Evolutionary conservation across 2,113 vertebrate genomes (phyloP), one percentile per base, ranked within the genome.

Genomic region (Albula goreensis): DNA sequence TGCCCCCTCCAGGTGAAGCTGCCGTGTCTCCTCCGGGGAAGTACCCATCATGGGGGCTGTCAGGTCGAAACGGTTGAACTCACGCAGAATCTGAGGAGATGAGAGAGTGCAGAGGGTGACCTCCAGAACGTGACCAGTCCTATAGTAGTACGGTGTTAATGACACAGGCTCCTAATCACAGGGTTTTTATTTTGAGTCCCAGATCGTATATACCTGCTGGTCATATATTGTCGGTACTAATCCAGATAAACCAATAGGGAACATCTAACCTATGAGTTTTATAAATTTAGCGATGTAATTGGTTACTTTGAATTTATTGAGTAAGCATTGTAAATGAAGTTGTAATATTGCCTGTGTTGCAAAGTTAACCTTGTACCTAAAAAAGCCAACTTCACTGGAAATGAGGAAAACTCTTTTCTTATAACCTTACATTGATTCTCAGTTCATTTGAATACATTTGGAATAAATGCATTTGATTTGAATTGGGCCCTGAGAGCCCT

Each of bases 1-100:
- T 78, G 95, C 94, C 82, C 98, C 98, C 93, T 99, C 98, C 0
- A 98, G 93, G 80, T 98, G 95, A 79, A 99, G 97, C 94, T 99
- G 97, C n/a, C 98, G 95, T 0, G 96, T 98, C 89, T 98, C 97
- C 87, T 98, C 96, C 0, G 95, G 90, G 0, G 96, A 96, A 0
- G 96, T 94, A 0, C 95, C 97, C 0, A 94, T 96, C 94, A 99
- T 98, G 79, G 97, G 98, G 0, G 96, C 94, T 0, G 94, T 97
- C 85, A 99, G 93, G 94, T 99, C 97, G 81, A 99, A 94, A 60
- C 89, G 92, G 92, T 95, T 96, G 86, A 97, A 98, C 88, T 98
- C 98, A 89, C 96, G 97, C 84, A 99, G 94, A 89, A 97, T 95
- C 98, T 99, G 92, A 56, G 2, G 52, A 4, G 63, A 22, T 9